Percentiles rank a stretch among this genome's conserved stretches.
phyloP scores from a whole-genome alignment of 2,113 vertebrate genomes.

The Semicossyphus pulcher region DNA sequence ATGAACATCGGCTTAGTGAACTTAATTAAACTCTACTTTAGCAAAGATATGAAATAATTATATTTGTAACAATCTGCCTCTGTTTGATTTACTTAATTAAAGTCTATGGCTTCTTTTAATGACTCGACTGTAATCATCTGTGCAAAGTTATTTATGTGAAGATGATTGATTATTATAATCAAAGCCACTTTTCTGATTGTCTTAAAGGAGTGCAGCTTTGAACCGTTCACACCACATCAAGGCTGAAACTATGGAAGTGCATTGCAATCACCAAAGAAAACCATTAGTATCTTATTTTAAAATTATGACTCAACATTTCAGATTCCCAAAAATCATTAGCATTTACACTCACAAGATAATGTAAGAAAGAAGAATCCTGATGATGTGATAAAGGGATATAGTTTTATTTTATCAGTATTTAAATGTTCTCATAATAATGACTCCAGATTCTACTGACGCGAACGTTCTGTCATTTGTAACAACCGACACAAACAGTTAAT shows the following conservation, averaged over 20 bases:
- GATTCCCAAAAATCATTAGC: too few species aligned
- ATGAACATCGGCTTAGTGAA: not conserved
- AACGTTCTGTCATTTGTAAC: too few species aligned
- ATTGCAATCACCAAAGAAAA: not conserved
- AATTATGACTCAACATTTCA: too few species aligned
- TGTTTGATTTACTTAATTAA: not conserved
- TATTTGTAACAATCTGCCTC: not conserved
- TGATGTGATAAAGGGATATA: too few species aligned
- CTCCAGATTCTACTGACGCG: too few species aligned
- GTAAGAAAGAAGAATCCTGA: too few species aligned
- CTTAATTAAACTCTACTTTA: not conserved
- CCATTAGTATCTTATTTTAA: too few species aligned
- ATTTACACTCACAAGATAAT: too few species aligned
- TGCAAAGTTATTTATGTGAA: not conserved
- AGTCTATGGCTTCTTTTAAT: not conserved
- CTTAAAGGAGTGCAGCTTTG: not conserved
- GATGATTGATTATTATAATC: not conserved
- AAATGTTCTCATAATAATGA: too few species aligned
- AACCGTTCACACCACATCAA: not conserved
- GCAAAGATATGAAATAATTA: not conserved
- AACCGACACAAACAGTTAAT: too few species aligned
- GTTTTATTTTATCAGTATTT: too few species aligned
- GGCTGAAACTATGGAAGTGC: not conserved
- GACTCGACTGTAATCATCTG: not conserved
- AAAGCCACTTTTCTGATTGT: conserved; percentile 12